These are phyloP conservation scores for Setophaga kirtlandii DNA, from an alignment of 2,113 vertebrate species.

Conservation along the genomic window DNA sequence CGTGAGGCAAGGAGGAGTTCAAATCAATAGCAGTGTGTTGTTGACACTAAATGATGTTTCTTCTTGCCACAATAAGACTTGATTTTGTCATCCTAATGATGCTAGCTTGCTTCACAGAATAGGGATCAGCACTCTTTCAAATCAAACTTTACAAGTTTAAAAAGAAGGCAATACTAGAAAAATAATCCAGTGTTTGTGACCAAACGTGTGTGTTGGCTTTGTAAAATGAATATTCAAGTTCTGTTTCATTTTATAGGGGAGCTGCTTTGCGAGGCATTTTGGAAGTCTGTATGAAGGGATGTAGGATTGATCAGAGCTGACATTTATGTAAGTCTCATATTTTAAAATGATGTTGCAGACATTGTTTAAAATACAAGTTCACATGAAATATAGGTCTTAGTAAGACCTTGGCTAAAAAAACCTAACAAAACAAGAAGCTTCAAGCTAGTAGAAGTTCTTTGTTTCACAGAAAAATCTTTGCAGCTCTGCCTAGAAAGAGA, in stretches of 20 bases:
- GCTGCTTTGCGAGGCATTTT: background rate
- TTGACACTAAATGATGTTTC: constrained; percentile 47
- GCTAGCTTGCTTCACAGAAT: constrained; percentile 42
- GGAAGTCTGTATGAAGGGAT: background rate
- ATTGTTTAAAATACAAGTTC: background rate
- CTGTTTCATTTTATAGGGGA: background rate
- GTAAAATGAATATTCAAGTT: background rate
- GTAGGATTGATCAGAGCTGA: background rate
- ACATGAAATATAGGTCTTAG: background rate
- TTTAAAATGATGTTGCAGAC: background rate
- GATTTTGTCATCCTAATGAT: constrained; percentile 66
- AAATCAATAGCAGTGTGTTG: constrained; percentile 57
- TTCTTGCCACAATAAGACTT: constrained; percentile 64
- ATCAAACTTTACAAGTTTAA: constrained; percentile 11
- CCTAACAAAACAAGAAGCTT: background rate
- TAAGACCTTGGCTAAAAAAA: background rate
- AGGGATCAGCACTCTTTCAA: constrained; percentile 26
- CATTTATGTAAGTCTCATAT: background rate
- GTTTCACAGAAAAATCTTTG: background rate
- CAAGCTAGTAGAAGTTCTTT: background rate
- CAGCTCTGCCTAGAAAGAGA: background rate
- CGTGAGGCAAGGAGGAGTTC: constrained; percentile 59
- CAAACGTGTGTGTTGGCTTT: background rate
- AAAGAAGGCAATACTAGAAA: constrained; percentile 26
- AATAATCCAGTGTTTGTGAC: constrained; percentile 17